These are phyloP conservation scores for Clusia tigrina DNA, from an alignment of 2,888 invertebrate genomes.

Conservation along the genomic window DNA sequence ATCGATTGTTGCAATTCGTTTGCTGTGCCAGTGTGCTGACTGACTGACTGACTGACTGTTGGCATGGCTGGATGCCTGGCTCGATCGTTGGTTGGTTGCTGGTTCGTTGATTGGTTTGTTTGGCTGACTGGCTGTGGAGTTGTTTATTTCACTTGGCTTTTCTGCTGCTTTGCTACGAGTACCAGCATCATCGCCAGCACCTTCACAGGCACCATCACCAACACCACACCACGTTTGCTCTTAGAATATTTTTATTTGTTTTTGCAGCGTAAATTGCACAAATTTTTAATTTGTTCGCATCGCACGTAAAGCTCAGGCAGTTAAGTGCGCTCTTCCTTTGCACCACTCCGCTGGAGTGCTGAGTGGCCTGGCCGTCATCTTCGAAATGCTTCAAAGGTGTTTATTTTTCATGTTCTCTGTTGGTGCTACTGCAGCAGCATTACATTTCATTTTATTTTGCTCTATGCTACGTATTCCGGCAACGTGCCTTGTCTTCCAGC, in stretches of 20 bases:
- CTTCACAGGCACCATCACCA: background rate
- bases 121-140: background rate
- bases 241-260: background rate
- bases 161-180: background rate
- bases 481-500: background rate
- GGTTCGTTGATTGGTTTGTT: background rate
- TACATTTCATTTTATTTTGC: background rate
- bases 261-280: background rate
- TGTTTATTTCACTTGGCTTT: background rate
- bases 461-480: background rate
- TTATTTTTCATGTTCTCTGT: slow-evolving; percentile 12
- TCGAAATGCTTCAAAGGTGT: slow-evolving; percentile 10
- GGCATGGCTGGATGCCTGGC: too few relatives aligned
- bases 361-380: slow-evolving; percentile 2
- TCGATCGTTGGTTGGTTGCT: too few relatives aligned
- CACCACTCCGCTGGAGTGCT: background rate
- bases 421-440: background rate
- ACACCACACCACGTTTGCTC: too few relatives aligned
- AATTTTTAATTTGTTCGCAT: slow-evolving; percentile 23
- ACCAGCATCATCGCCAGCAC: background rate
- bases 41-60: too few relatives aligned
- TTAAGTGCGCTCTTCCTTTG: background rate
- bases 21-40: background rate
- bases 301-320: slow-evolving; percentile 9
- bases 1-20: background rate